Evolutionary conservation across 2,797 vertebrate genomes (phyloP), one percentile per base, ranked within the genome.

Genomic region (Parauchenoglanis punctatus): DNA sequence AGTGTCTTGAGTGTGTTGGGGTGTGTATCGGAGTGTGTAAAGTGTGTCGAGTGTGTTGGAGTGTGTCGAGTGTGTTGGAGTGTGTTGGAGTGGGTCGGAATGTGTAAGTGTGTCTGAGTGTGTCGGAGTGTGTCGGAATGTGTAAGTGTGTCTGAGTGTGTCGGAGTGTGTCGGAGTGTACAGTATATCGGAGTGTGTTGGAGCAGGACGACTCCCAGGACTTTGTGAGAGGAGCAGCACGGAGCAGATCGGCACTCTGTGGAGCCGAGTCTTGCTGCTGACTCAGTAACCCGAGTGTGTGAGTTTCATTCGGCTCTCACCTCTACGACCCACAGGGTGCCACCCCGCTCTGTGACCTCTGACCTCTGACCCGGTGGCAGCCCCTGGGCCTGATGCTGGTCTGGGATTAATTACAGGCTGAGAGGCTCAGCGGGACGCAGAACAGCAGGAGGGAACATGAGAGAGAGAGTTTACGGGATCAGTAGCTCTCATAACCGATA

Each of bases 201-300:
- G 31, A 73, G 56, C 49, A 20, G 13, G 54, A 54, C 0, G 49
- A 17, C 6, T 15, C 92, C 92, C 90, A 91, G 92, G 28, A 25
- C 92, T 92, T 89, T 91, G 91, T 90, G 92, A 85, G 72, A 93
- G 91, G 91, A 91, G 91, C 90, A 85, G 91, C 28, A 92, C 92
- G 1, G 80, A 92, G 91, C 94, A 92, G 93, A 90, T 44, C 46
- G 89, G 90, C 87, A 90, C 92, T 93, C 90, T 28, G 52, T 81
- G 88, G 86, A 80, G 77, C 15, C 7, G 54, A 84, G 78, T 70
- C 31, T 49, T 65, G 15, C 0, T 13, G 90, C 86, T 91, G 90
- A 90, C 91, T 94, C 94, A 94, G 95, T 94, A 95, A 96, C 93
- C 93, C 35, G 93, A 96, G 93, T 91, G 93, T 90, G 84, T 85